A percentile compares a stretch with the other conserved stretches of the same genome.
These are phyloP conservation scores for Leptopilina clavipes DNA, from an alignment of 1,140 invertebrate genomes.

Conservation along the genomic window DNA sequence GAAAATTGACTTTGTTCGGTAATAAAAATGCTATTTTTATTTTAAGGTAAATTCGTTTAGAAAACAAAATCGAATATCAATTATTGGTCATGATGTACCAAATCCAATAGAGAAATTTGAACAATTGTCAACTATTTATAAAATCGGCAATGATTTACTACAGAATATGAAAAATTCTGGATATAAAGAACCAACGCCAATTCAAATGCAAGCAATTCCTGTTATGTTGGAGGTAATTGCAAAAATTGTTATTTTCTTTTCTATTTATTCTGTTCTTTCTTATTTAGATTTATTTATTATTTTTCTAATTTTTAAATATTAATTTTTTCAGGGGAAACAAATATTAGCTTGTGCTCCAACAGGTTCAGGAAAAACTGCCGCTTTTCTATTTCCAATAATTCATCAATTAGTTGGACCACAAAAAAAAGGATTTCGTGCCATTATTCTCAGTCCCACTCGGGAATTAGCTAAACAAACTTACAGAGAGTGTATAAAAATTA, in stretches of 20 bases:
- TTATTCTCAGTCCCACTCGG: conserved; percentile 93
- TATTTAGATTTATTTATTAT: conserved; percentile 28
- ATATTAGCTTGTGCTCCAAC: conserved; percentile 96
- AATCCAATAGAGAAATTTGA: conserved; percentile 84
- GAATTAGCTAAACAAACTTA: conserved; percentile 95
- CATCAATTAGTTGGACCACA: conserved; percentile 79
- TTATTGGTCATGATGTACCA: conserved; percentile 85
- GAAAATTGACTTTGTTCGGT: conserved; percentile 35
- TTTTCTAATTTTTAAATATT: not conserved
- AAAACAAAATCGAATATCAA: conserved; percentile 85
- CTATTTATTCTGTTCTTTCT: no score
- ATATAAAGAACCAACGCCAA: conserved; percentile 89
- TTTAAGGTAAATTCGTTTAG: conserved; percentile 83
- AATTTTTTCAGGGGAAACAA: conserved; percentile 81
- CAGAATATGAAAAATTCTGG: conserved; percentile 84
- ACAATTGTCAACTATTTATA: conserved; percentile 77
- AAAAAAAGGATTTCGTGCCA: conserved; percentile 84
- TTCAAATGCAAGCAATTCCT: conserved; percentile 96
- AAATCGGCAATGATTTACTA: conserved; percentile 79
- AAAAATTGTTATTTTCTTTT: not conserved
- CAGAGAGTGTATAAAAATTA: conserved; percentile 85
- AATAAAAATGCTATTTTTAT: conserved; percentile 45
- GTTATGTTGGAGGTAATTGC: conserved; percentile 83
- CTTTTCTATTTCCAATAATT: conserved; percentile 89
- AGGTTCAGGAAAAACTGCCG: conserved; percentile 91